phyloP scores from a whole-genome alignment of 2,797 vertebrate species.

The Pantherophis vulpinus region DNA sequence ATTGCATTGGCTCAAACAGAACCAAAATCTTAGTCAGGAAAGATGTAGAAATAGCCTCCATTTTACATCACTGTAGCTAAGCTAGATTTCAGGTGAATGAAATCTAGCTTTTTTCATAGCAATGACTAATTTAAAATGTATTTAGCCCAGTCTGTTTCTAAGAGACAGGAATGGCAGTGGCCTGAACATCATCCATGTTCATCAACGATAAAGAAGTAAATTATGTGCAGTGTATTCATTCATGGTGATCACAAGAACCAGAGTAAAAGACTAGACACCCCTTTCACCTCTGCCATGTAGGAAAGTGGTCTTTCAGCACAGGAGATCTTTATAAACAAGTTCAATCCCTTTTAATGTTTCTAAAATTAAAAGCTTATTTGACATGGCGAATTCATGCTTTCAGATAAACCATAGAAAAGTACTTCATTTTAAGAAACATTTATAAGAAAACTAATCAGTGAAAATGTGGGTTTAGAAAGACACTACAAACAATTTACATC shows the following conservation, averaged over 20 bases:
- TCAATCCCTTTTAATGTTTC: conserved; percentile 32
- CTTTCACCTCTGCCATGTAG: conserved; percentile 1
- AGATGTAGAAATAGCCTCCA: background rate
- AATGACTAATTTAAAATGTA: conserved; percentile 19
- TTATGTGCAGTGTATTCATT: background rate
- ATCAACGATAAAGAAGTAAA: background rate
- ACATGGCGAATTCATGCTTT: conserved; percentile 65
- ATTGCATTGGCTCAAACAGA: conserved; percentile 18
- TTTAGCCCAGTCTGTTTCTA: conserved; percentile 30
- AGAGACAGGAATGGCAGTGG: conserved; percentile 27
- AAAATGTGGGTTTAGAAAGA: conserved; percentile 69
- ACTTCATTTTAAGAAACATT: conserved; percentile 52
- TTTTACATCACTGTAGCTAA: conserved; percentile 3
- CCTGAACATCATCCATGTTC: conserved; percentile 11
- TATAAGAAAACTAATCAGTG: conserved; percentile 71
- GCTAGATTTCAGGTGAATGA: background rate
- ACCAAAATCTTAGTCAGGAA: conserved; percentile 8
- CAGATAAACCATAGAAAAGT: conserved; percentile 65
- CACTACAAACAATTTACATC: conserved; percentile 59
- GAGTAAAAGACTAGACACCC: background rate
- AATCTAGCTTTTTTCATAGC: conserved; percentile 24
- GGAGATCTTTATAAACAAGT: conserved; percentile 47
- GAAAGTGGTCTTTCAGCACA: conserved; percentile 51
- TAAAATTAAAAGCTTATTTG: conserved; percentile 60
- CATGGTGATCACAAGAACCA: background rate